Evolutionary conservation across 1,140 invertebrate genomes (phyloP).

Genomic region (Zaprionus taronus): DNA sequence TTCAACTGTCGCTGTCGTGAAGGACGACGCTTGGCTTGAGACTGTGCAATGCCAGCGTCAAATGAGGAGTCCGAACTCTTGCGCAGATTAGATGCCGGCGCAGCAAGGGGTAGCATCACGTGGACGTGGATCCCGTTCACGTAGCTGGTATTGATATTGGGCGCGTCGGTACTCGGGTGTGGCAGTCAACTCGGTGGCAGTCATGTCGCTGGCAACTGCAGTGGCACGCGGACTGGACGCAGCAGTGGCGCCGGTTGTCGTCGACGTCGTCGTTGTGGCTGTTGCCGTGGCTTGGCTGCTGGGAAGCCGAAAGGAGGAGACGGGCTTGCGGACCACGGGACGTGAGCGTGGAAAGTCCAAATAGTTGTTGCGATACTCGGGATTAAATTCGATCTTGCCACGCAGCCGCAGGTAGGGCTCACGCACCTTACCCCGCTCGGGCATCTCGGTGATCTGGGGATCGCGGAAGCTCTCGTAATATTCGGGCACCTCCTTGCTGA

Average conservation of each 20-base stretch:
- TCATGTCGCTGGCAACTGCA: slow-evolving; percentile 32
- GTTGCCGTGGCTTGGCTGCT: slow-evolving; percentile 28
- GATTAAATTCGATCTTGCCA: slow-evolving; percentile 84
- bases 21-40: slow-evolving; percentile 55
- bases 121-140: slow-evolving; percentile 55
- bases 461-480: slow-evolving; percentile 84
- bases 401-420: slow-evolving; percentile 75
- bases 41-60: slow-evolving; percentile 30
- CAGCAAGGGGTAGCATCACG: slow-evolving; percentile 14
- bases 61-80: slow-evolving; percentile 70
- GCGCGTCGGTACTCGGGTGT: slow-evolving; percentile 79
- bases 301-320: slow-evolving; percentile 75
- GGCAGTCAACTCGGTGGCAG: slow-evolving; percentile 61
- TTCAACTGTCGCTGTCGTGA: slow-evolving; percentile 57
- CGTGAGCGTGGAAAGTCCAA: slow-evolving; percentile 78
- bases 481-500: slow-evolving; percentile 79
- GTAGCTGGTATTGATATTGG: slow-evolving; percentile 74
- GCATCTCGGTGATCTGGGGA: slow-evolving; percentile 79
- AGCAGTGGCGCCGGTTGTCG: slow-evolving; percentile 18
- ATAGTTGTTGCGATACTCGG: slow-evolving; percentile 81
- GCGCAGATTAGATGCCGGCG: slow-evolving; percentile 30
- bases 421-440: slow-evolving; percentile 77
- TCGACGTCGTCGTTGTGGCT: slow-evolving; percentile 17
- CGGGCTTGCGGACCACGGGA: slow-evolving; percentile 76
- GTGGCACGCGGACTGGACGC: slow-evolving; percentile 23